Base-by-base conservation (phyloP, 2,888 invertebrate genomes). In the Frankliniella intonsa region DNA sequence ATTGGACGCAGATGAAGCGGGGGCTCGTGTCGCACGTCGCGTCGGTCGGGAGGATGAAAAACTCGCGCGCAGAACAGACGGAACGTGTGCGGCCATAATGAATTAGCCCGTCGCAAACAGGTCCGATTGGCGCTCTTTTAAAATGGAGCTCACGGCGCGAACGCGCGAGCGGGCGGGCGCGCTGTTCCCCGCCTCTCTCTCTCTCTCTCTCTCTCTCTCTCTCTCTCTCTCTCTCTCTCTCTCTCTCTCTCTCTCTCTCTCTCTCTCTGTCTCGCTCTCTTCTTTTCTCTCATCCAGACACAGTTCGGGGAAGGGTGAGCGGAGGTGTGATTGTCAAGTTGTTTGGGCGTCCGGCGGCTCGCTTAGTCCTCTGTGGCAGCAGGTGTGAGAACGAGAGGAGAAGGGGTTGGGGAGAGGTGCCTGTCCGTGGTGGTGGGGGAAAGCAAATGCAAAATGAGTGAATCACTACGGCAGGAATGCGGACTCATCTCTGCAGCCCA, bases 201-300 rank as follows among this genome's bases (percentile, higher is more conserved):
- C 55, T 55, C 55, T 55, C 55, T 55, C 55, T 55, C 55, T 55
- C 55, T 55, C 55, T 55, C 55, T 55, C 55, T 55, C 55, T 55
- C 55, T 55, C 55, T 55, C 55, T 55, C 55, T 55, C 55, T 55
- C 55, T 55, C 55, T 55, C 55, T 55, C 55, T 55, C 55, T 55
- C 55, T 55, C 55, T 55, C 55, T 55, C 55, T 55, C 55, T 55
- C 55, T 55, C 55, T 55, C 55, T 17, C 55, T 55, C 55, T 17
- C 55, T 17, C 55, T 17, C 17, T 17, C 55, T n/a, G n/a, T 3
- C 55, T 17, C 55, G 12, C 55, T 17, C 55, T 55, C 55, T 8
- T 55, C 38, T 38, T 38, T 38, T 38, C 38, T 38, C 38, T 38
- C 38, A 38, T 38, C 38, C 38, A 2, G 3, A 38, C 38, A 3